Evolutionary conservation across 2,797 vertebrate species (phyloP), one percentile per base, ranked within the genome.

Genomic region (Falco berigora): DNA sequence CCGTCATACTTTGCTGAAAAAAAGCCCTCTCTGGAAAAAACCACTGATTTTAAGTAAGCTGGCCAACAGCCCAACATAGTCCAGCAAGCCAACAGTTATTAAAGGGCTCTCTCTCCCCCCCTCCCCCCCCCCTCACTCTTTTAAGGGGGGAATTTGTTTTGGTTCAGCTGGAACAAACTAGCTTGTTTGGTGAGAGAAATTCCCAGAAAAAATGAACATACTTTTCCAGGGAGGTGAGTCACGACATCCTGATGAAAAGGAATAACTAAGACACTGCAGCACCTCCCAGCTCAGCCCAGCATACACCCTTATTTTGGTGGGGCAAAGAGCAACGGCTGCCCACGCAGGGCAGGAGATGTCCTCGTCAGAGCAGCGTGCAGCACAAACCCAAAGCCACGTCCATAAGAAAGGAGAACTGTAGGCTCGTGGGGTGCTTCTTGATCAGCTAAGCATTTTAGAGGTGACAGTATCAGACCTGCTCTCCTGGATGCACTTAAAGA

Each of bases 181-280:
- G 50, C 62, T 93, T 66, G 83, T 90, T 90, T 56, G 78, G 91
- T 88, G 92, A 88, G 81, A 95, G 73, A 89, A 85, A 94, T 94
- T 96, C 93, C 56, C 80, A 96, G 92, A 95, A 95, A 96, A 93
- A 94, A 95, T 72, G 94, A 97, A 89, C 72, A 95, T 94, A 87
- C 74, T 97, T 96, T 97, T 96, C 96, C 92, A 96, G 92, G 88
- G 95, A 96, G 96, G 90, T 97, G 95, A 97, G 94, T 97, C 97
- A 97, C 42, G 87, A 68, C 62, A 59, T 75, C 88, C 86, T 80
- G 90, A 93, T 82, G 94, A 96, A 94, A 96, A 96, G 85, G 87
- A 97, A 14, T 74, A 94, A 56, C 53, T 77, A 78, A 95, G 94
- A 36, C 77, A 78, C 74, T 56, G 90, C 83, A 82, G 89, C 90